Conservation (phyloP, 1,140 invertebrate genomes). For the Magallana angulata region DNA sequence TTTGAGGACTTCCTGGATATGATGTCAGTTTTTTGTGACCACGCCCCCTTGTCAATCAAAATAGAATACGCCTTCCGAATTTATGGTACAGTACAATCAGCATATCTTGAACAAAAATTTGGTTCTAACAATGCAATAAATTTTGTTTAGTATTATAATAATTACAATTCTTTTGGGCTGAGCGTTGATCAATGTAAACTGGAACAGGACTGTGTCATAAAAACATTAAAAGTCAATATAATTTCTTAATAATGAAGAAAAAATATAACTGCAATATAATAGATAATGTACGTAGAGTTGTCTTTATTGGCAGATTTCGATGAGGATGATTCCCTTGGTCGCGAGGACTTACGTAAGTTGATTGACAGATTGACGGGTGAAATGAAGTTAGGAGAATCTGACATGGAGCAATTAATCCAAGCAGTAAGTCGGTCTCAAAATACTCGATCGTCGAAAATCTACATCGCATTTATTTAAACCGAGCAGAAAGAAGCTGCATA, state of each 20-base stretch:
- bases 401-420: not conserved
- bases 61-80: conserved; percentile 69
- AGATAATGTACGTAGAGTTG: not conserved
- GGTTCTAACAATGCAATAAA: not conserved
- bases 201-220: not conserved
- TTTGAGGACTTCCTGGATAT: conserved; percentile 72
- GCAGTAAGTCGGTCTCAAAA: not conserved
- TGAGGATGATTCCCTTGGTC: conserved; percentile 87
- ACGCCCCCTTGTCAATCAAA: conserved; percentile 64
- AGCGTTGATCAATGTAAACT: not conserved
- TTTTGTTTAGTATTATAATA: not conserved
- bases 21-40: conserved; percentile 69
- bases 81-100: conserved; percentile 56
- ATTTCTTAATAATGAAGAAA: not conserved
- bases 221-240: not conserved
- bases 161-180: not conserved
- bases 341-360: conserved; percentile 78
- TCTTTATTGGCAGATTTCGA: conserved; percentile 87
- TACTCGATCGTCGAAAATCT: too few relatives aligned
- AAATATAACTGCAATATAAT: not conserved
- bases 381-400: not conserved
- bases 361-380: conserved; percentile 57
- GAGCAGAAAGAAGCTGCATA: not conserved
- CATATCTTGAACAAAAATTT: not conserved
- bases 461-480: too few relatives aligned